Percentiles rank a stretch among this genome's conserved stretches.
Conservation (phyloP, 1,140 invertebrate species). For the Archivesica marissinica region DNA sequence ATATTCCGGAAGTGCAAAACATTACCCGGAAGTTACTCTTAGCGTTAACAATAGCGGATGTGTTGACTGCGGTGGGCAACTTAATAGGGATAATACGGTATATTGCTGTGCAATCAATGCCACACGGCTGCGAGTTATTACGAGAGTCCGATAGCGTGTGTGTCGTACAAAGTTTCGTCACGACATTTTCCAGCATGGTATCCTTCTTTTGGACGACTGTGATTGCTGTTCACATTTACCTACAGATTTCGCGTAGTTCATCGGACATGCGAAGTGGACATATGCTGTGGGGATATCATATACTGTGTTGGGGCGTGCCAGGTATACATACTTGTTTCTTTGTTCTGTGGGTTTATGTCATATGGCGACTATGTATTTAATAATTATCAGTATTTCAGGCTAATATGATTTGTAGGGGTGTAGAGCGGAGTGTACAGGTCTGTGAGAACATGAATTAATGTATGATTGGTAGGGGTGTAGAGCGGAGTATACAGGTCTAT, state of each 20-base stretch:
- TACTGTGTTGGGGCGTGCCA: slow-evolving; percentile 57
- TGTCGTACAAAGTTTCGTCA: slow-evolving; percentile 55
- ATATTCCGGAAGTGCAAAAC: slow-evolving; percentile 9
- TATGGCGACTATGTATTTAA: no score
- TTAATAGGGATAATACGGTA: slow-evolving; percentile 47
- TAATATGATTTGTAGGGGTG: no score
- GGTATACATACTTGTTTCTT: slow-evolving; percentile 9
- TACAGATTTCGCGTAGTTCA: neutral
- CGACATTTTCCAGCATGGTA: slow-evolving; percentile 59
- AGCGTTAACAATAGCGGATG: slow-evolving; percentile 32
- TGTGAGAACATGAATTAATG: no score
- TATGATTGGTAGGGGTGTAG: no score
- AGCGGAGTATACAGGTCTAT: no score
- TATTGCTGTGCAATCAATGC: neutral
- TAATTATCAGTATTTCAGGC: no score
- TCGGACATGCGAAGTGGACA: neutral
- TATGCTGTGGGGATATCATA: slow-evolving; percentile 29
- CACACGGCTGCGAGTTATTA: neutral
- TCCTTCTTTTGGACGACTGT: slow-evolving; percentile 64
- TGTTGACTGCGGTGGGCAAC: slow-evolving; percentile 43
- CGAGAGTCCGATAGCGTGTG: slow-evolving; percentile 8
- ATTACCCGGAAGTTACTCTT: slow-evolving; percentile 41
- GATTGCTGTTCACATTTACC: slow-evolving; percentile 58
- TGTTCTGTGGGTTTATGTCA: no score
- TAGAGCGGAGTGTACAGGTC: no score